Percentiles rank a stretch among this genome's conserved stretches.
Evolutionary conservation across 2,113 vertebrate species (phyloP).

Genomic region (Tyto alba): DNA sequence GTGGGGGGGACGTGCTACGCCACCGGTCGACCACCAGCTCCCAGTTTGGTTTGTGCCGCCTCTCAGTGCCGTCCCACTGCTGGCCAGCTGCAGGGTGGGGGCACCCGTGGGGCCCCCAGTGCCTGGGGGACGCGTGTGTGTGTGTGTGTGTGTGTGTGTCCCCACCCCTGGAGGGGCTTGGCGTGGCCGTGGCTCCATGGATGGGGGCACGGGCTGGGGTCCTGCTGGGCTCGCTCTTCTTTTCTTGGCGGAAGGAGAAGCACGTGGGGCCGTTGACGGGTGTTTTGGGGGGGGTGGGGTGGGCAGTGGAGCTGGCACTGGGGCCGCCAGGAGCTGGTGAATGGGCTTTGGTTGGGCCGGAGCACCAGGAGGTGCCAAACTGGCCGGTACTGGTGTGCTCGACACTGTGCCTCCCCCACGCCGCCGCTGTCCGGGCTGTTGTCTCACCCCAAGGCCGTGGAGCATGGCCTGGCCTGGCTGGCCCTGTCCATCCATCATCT

Average conservation of each 20-base stretch:
- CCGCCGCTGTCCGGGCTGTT: too few species aligned
- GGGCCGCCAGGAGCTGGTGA: too few species aligned
- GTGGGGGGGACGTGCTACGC: background rate
- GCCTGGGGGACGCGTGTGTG: too few species aligned
- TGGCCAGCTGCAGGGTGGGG: rapidly evolving
- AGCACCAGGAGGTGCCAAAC: rapidly evolving
- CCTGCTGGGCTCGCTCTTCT: rapidly evolving
- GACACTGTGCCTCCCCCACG: rapidly evolving
- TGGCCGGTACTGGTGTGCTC: rapidly evolving
- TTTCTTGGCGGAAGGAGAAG: background rate
- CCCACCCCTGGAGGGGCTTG: background rate
- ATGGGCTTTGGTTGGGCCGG: rapidly evolving
- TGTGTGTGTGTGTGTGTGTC: too few species aligned
- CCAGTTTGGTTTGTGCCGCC: background rate
- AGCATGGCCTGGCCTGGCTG: background rate
- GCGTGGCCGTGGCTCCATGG: background rate
- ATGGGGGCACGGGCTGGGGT: background rate
- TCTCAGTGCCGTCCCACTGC: too few species aligned
- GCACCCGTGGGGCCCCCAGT: rapidly evolving
- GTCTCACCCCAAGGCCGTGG: background rate
- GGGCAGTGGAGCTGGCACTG: too few species aligned
- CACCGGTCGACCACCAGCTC: background rate
- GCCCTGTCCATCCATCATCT: too few species aligned
- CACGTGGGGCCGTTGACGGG: too few species aligned
- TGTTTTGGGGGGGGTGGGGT: too few species aligned